phyloP scores from a whole-genome alignment of 2,113 vertebrate species.

The Cyprinodon brontotheroides region DNA sequence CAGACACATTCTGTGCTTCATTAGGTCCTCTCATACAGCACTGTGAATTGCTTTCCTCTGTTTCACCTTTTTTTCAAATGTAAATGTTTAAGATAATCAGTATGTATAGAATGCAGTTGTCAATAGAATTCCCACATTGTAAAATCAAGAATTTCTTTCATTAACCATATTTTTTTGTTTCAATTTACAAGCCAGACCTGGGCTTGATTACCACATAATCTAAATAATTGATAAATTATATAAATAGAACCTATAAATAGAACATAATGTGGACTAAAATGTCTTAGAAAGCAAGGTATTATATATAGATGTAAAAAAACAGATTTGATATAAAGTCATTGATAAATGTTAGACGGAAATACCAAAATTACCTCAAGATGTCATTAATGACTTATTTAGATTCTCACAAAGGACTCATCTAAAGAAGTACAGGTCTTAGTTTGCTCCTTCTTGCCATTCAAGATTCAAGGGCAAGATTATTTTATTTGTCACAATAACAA shows the following conservation, averaged over 20 bases:
- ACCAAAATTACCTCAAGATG: background rate
- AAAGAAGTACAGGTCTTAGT: background rate
- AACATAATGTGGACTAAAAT: too few relatives aligned
- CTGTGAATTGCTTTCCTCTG: background rate
- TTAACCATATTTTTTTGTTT: background rate
- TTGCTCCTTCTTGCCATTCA: background rate
- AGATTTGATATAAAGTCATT: background rate
- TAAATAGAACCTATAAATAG: too few relatives aligned
- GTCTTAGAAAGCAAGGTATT: too few relatives aligned
- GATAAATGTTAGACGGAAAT: background rate
- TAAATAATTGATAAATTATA: background rate
- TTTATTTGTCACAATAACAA: too few relatives aligned
- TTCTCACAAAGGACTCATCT: background rate
- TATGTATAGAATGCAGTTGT: background rate
- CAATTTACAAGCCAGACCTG: background rate
- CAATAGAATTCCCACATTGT: background rate
- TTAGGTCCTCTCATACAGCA: background rate
- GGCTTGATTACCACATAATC: background rate
- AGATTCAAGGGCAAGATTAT: background rate
- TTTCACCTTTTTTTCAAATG: background rate
- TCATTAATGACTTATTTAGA: background rate
- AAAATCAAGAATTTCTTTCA: background rate
- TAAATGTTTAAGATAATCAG: background rate
- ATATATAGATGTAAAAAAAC: too few relatives aligned
- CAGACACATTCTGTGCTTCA: background rate